phyloP scores from a whole-genome alignment of 2,113 vertebrate species.

The Callaeas wilsoni region DNA sequence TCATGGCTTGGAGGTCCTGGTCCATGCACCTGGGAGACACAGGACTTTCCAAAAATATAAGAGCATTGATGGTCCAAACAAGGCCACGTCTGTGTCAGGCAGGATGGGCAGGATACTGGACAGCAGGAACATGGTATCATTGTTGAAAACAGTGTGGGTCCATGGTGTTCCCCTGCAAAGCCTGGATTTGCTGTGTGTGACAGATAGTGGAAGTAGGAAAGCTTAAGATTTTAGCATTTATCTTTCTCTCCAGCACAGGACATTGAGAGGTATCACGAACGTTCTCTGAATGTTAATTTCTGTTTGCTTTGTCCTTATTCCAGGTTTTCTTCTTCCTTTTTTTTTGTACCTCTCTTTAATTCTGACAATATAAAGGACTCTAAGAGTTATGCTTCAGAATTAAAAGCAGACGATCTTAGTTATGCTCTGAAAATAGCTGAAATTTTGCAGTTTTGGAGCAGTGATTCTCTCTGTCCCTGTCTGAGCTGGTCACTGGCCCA shows the following conservation, averaged over 20 bases:
- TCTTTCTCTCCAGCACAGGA: not conserved
- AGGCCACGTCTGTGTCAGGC: not conserved
- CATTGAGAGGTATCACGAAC: not conserved
- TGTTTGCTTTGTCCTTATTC: not conserved
- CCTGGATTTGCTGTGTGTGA: not conserved
- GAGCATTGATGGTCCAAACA: not conserved
- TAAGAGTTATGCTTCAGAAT: not conserved
- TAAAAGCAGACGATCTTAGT: not conserved
- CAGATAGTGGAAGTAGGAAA: not conserved
- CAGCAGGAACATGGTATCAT: not conserved
- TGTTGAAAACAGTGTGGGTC: not conserved
- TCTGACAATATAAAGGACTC: not conserved
- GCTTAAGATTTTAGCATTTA: not conserved
- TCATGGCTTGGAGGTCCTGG: not conserved
- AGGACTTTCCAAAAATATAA: not conserved
- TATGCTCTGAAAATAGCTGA: not conserved
- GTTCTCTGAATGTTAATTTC: not conserved
- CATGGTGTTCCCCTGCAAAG: not conserved
- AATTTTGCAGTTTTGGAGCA: not conserved
- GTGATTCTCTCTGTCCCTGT: not conserved
- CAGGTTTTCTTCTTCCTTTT: not conserved
- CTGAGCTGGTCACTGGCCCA: not conserved
- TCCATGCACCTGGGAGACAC: accelerated
- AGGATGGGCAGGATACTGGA: not conserved
- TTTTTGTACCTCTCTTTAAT: not conserved